Base-by-base conservation (phyloP, 2,888 invertebrate species). In the Brenthis daphne region DNA sequence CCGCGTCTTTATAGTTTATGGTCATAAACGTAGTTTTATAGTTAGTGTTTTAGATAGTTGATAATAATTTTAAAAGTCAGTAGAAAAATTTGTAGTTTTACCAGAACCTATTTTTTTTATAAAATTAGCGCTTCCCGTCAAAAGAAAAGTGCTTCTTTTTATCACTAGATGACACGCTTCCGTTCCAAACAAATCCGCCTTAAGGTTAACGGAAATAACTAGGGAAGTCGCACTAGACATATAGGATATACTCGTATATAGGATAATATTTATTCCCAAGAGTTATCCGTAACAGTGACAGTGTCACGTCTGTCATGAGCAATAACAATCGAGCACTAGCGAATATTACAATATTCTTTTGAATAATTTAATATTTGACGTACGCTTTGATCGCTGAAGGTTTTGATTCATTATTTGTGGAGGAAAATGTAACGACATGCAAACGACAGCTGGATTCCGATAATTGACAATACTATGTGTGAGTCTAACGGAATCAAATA, bases 291-390 rank as follows among this genome's bases (percentile, higher is more conserved):
- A 29, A 65, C 61, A 65, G 56, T 67, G 68, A 60, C 69, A 69
- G 65, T 63, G 65, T 61, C 72, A 47, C 69, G 68, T 63, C 66
- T 70, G 74, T 69, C 72, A 57, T 53, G 53, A 54, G 56, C 64
- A 70, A 70, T 69, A 68, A 65, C 71, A 66, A 65, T 68, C 61
- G 68, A 67, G 69, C 67, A 66, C 67, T 70, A 67, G 57, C 61
- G 65, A 68, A 68, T 72, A 69, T 73, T 63, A 70, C 65, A 69
- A 69, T 71, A 72, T 64, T 64, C 69, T 65, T 54, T 67, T 64
- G 67, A 69, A 73, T 70, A 69, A 67, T 73, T 68, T 61, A 70
- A 73, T 70, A 68, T 72, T 68, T 73, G 65, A 70, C 66, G 66
- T 60, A 43, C 56, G 69, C 67, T 74, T 71, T 72, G 72, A 73